Conservation (phyloP, 2,888 invertebrate genomes). For the Pheosia tremula region DNA sequence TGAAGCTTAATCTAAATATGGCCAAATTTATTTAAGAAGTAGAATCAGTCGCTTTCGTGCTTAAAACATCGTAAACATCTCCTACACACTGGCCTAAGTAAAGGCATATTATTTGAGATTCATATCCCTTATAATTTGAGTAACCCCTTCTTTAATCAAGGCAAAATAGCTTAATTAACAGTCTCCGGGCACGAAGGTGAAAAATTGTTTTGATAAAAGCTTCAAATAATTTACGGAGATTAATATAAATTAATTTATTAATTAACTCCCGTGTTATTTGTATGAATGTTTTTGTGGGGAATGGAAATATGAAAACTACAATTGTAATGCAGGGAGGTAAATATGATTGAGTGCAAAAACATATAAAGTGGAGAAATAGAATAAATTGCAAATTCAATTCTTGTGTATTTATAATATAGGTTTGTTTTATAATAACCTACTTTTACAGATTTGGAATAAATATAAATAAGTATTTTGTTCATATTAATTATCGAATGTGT, state of each 20-base stretch:
- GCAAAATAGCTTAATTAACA: slow-evolving; percentile 43
- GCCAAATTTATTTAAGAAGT: too few relatives aligned
- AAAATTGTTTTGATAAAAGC: slow-evolving; percentile 41
- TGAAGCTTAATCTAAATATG: too few relatives aligned
- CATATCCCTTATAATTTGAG: slow-evolving; percentile 30
- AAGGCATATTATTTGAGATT: slow-evolving; percentile 28
- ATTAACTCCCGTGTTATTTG: slow-evolving; percentile 12
- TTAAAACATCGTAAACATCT: background rate
- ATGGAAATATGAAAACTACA: background rate
- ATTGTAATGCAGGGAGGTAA: too few relatives aligned
- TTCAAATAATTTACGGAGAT: slow-evolving; percentile 31
- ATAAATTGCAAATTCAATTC: too few relatives aligned
- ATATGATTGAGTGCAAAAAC: too few relatives aligned
- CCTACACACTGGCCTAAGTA: slow-evolving; percentile 10
- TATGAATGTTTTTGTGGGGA: background rate
- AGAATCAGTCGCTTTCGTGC: too few relatives aligned
- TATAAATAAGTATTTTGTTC: slow-evolving; percentile 1
- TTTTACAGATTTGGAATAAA: background rate
- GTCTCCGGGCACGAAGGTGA: slow-evolving; percentile 36
- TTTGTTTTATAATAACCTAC: too few relatives aligned
- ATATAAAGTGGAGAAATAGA: too few relatives aligned
- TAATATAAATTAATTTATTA: slow-evolving; percentile 29
- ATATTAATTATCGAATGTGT: slow-evolving; percentile 11
- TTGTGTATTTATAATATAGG: too few relatives aligned
- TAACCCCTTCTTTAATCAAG: slow-evolving; percentile 36